These are phyloP conservation scores for Patella caerulea DNA, from an alignment of 2,888 invertebrate genomes.

Conservation along the genomic window DNA sequence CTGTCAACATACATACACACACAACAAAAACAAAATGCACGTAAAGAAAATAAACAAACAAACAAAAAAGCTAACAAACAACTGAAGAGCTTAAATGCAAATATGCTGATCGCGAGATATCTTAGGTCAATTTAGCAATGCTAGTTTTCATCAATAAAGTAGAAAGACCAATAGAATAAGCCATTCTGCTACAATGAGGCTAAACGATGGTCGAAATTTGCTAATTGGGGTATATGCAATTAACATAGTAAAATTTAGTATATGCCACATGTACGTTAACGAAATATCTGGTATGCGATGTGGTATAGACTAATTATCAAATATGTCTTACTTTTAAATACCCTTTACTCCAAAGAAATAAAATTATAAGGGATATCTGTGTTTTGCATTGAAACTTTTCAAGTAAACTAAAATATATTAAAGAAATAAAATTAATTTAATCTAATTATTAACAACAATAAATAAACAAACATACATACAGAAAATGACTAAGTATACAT, in stretches of 20 bases:
- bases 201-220: too few species aligned
- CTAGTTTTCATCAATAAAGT: too few species aligned
- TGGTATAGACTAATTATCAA: neutral
- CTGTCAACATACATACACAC: too few species aligned
- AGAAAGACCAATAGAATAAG: too few species aligned
- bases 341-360: neutral
- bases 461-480: neutral
- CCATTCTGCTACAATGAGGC: too few species aligned
- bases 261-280: neutral
- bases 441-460: neutral
- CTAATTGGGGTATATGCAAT: too few species aligned
- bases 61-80: slow-evolving; percentile 13
- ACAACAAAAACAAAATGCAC: slow-evolving; percentile 15
- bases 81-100: neutral
- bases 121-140: too few species aligned
- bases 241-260: too few species aligned
- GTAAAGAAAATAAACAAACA: slow-evolving; percentile 21
- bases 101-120: too few species aligned
- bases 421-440: slow-evolving; percentile 1
- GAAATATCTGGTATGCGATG: neutral
- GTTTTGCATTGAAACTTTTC: neutral
- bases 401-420: neutral
- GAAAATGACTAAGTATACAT: neutral
- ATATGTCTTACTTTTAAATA: neutral
- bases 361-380: neutral